Conservation (phyloP, 2,888 invertebrate species). For the Hermaeophaga mercurialis region DNA sequence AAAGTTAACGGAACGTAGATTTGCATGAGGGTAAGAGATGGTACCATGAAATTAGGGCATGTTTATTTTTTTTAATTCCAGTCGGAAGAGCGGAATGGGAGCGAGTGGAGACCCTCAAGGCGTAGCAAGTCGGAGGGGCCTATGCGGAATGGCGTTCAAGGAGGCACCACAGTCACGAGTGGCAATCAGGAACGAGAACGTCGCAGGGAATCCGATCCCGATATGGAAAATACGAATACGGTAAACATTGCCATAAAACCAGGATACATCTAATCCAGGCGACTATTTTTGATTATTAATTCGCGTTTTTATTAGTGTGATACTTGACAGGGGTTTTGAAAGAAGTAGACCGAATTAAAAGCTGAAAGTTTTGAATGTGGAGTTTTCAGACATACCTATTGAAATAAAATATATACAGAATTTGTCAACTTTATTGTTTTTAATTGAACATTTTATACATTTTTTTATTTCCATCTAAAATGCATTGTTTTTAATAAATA, state of each 20-base stretch:
- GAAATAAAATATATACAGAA: too few species aligned
- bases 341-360: too few species aligned
- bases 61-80: conserved; percentile 59
- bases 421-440: too few species aligned
- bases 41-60: conserved; percentile 23
- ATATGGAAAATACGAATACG: conserved; percentile 55
- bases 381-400: too few species aligned
- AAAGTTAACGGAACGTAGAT: conserved; percentile 16
- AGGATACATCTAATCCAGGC: conserved; percentile 29
- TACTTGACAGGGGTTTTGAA: too few species aligned
- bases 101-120: conserved; percentile 66
- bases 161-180: conserved; percentile 38
- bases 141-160: conserved; percentile 52
- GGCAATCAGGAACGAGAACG: conserved; percentile 51
- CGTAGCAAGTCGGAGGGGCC: conserved; percentile 83
- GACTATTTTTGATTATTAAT: conserved; percentile 26
- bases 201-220: conserved; percentile 57
- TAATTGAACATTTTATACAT: too few species aligned
- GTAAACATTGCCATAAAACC: conserved; percentile 44
- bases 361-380: too few species aligned
- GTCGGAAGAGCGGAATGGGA: conserved; percentile 71
- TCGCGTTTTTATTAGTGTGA: too few species aligned
- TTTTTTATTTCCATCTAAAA: too few species aligned
- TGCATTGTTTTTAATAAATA: too few species aligned
- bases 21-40: conserved; percentile 23